Conservation (phyloP, 2,797 vertebrate species). For the Girardinus metallicus region DNA sequence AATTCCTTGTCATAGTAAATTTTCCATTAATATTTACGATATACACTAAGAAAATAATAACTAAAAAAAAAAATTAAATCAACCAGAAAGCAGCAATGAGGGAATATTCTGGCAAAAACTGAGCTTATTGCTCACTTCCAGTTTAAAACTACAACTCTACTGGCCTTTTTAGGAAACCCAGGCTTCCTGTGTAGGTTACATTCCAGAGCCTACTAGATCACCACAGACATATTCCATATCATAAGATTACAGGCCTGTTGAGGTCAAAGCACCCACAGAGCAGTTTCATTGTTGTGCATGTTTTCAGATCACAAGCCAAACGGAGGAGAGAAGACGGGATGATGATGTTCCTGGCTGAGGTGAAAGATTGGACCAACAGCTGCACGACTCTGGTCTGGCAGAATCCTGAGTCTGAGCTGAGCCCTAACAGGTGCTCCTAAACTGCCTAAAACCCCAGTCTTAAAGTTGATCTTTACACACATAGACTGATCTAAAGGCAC, state of each 20-base stretch:
- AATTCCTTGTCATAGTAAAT: neutral
- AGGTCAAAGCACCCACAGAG: conserved; percentile 61
- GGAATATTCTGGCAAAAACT: conserved; percentile 24
- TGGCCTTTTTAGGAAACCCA: conserved; percentile 43
- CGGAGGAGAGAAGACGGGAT: conserved; percentile 32
- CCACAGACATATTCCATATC: conserved; percentile 69
- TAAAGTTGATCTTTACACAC: conserved; percentile 72
- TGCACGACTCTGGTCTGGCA: conserved; percentile 61
- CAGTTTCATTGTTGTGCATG: conserved; percentile 65
- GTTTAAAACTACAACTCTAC: conserved; percentile 22
- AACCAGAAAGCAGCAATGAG: neutral
- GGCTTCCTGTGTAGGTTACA: conserved; percentile 60
- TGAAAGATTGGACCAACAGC: conserved; percentile 72
- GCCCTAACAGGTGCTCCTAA: conserved; percentile 79
- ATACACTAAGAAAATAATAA: neutral
- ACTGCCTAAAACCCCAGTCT: conserved; percentile 62
- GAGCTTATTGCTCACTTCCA: conserved; percentile 17
- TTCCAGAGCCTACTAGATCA: conserved; percentile 66
- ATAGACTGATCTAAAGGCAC: conserved; percentile 58
- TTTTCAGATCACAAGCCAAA: conserved; percentile 68
- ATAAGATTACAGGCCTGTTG: conserved; percentile 70
- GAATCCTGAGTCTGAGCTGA: conserved; percentile 65
- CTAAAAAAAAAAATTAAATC: neutral
- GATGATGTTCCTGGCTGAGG: conserved; percentile 49
- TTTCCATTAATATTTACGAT: neutral